Percentiles rank a stretch among this genome's conserved stretches.
Evolutionary conservation across 2,113 vertebrate species (phyloP).

Genomic region (Periophthalmodon schlosseri): DNA sequence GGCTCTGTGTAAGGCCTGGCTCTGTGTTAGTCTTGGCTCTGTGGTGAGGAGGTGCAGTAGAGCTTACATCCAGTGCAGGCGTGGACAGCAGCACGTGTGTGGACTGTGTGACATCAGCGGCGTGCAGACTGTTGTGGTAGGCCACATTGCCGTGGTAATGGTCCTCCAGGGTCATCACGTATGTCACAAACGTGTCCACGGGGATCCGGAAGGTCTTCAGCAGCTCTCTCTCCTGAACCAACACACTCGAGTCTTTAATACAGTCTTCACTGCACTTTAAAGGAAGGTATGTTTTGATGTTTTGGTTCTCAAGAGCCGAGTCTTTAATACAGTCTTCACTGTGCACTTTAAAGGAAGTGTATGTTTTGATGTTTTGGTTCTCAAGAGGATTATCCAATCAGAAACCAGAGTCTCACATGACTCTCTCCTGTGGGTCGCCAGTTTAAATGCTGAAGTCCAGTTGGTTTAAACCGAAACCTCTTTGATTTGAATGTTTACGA

Average conservation of each 20-base stretch:
- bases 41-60: neutral
- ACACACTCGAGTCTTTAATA: neutral
- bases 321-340: neutral
- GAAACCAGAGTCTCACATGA: too few relatives aligned
- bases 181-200: constrained; percentile 83
- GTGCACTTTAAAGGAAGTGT: too few relatives aligned
- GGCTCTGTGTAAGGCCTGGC: neutral
- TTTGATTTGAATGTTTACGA: too few relatives aligned
- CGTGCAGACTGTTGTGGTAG: constrained; percentile 86
- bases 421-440: too few relatives aligned
- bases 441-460: too few relatives aligned
- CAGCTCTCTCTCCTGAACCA: constrained; percentile 79
- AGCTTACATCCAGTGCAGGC: constrained; percentile 83
- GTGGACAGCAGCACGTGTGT: constrained; percentile 89
- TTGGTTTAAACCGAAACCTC: too few relatives aligned
- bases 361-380: too few relatives aligned
- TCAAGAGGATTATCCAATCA: too few relatives aligned
- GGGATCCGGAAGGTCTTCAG: constrained; percentile 91
- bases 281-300: too few relatives aligned
- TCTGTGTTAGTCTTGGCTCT: neutral
- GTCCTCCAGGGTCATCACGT: constrained; percentile 88
- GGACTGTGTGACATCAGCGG: constrained; percentile 85
- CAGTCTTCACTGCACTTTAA: too few relatives aligned
- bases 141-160: constrained; percentile 88
- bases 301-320: too few relatives aligned